phyloP scores from a whole-genome alignment of 2,113 vertebrate species.

The Antennarius striatus region DNA sequence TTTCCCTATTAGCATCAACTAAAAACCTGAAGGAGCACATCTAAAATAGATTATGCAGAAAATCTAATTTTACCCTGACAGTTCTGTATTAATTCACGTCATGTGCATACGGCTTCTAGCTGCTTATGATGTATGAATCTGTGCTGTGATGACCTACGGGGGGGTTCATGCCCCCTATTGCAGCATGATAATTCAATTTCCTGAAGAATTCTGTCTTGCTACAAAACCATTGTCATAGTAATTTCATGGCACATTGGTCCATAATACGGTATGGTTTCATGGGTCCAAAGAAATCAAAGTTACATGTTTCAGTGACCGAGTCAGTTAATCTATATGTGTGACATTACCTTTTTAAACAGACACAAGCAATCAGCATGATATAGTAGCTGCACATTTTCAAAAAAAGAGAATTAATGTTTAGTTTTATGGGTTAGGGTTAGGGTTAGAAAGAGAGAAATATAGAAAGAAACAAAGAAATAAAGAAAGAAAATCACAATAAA shows the following conservation, averaged over 20 bases:
- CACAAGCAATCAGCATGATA: too few relatives aligned
- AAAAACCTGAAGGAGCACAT: slow-evolving; percentile 19
- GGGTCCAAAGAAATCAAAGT: slow-evolving; percentile 39
- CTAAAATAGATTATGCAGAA: slow-evolving; percentile 18
- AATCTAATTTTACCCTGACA: slow-evolving; percentile 12
- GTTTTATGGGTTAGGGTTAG: too few relatives aligned
- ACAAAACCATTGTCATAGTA: slow-evolving; percentile 31
- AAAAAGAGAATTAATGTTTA: too few relatives aligned
- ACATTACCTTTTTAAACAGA: too few relatives aligned
- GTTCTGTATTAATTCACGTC: too few relatives aligned
- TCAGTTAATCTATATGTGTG: too few relatives aligned
- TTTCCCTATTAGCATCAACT: slow-evolving; percentile 18
- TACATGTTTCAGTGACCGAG: background rate
- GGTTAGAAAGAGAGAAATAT: too few relatives aligned
- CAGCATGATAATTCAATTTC: slow-evolving; percentile 19
- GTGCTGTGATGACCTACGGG: slow-evolving; percentile 3
- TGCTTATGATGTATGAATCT: background rate
- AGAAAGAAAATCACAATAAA: too few relatives aligned
- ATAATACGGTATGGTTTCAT: slow-evolving; percentile 17
- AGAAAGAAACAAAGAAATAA: too few relatives aligned
- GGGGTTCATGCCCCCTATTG: background rate
- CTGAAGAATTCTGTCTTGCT: slow-evolving; percentile 16
- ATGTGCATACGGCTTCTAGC: too few relatives aligned
- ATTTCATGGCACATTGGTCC: slow-evolving; percentile 61
- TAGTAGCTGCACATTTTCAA: too few relatives aligned